phyloP scores from a whole-genome alignment of 1,140 invertebrate species.

The Leptopilina clavipes region DNA sequence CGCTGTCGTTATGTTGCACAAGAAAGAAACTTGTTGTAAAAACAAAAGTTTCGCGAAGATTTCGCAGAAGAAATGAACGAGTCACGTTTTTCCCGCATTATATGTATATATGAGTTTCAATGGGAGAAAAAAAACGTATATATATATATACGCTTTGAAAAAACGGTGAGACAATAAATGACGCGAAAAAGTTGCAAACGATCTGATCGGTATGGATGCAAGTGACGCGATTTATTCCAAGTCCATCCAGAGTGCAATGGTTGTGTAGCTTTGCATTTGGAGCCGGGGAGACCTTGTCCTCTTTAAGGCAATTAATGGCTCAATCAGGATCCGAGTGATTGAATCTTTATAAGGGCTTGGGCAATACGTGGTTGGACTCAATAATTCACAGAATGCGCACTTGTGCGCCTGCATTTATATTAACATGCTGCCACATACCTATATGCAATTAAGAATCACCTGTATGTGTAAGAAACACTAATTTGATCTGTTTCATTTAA shows the following conservation, averaged over 20 bases:
- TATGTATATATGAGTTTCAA: too few species aligned
- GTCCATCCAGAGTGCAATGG: too few species aligned
- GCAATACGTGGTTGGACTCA: constrained; percentile 49
- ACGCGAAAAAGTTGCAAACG: constrained; percentile 15
- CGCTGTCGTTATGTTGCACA: too few species aligned
- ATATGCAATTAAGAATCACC: constrained; percentile 36
- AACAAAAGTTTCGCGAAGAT: too few species aligned
- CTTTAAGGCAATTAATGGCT: constrained; percentile 58
- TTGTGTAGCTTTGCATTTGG: constrained; percentile 51
- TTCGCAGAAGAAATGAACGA: neutral
- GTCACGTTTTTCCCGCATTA: neutral
- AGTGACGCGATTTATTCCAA: constrained; percentile 26
- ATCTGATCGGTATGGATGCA: constrained; percentile 24
- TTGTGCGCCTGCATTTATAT: constrained; percentile 44
- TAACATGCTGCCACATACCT: constrained; percentile 44
- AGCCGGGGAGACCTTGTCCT: constrained; percentile 54
- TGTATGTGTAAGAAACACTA: neutral
- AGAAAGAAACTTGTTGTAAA: too few species aligned
- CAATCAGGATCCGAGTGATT: constrained; percentile 55
- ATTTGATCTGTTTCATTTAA: neutral
- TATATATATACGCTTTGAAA: neutral
- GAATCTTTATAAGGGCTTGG: constrained; percentile 56
- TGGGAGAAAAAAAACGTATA: neutral
- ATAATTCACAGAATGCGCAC: constrained; percentile 52
- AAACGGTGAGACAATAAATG: neutral